Base-by-base conservation (phyloP, 2,113 vertebrate genomes). In the Physeter macrocephalus region DNA sequence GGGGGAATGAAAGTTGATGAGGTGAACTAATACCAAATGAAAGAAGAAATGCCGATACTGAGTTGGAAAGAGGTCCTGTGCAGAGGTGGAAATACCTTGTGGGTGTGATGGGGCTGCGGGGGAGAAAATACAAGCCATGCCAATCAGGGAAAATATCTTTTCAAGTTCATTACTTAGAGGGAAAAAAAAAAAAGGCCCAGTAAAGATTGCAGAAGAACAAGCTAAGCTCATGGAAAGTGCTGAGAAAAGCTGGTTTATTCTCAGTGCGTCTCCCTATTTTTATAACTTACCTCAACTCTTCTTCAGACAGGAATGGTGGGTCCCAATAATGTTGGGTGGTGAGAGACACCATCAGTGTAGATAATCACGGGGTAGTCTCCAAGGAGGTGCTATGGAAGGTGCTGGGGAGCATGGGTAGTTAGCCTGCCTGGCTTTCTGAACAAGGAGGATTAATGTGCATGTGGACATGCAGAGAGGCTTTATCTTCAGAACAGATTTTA, bases 171-270 rank as follows among this genome's bases (percentile, higher is more conserved):
- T 90, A 15, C 36, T 62, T 83, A n/a, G 9, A 18, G 6, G 49
- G 34, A 3, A 41, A 78, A 62, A 41, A 78, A 62, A 66, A 31
- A 82, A 88, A 84, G 49, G 57, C 57, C 36, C 52, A 88, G 41
- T 64, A 52, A 92, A 83, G 59, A 82, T 74, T 84, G 61, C 86
- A 83, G 27, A 80, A 94, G 88, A 80, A 54, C 12, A 61, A 96
- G 67, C 90, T 84, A 39, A 96, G 80, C 62, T 39, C 25, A 2
- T 54, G n/a, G 43, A 81, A 96, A 87, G 57, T 92, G 92, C 97
- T 95, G 94, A 95, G 94, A 27, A 82, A 66, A 57, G 75, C 81
- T 66, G 25, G 20, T 87, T 93, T 95, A 89, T 88, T 96, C 90
- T 92, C 4, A 1, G 66, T 29, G 54, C 23, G 29, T 29, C 69